Percentiles rank a stretch among this genome's conserved stretches.
phyloP scores from a whole-genome alignment of 2,113 vertebrate species.

The Siniperca knerii region DNA sequence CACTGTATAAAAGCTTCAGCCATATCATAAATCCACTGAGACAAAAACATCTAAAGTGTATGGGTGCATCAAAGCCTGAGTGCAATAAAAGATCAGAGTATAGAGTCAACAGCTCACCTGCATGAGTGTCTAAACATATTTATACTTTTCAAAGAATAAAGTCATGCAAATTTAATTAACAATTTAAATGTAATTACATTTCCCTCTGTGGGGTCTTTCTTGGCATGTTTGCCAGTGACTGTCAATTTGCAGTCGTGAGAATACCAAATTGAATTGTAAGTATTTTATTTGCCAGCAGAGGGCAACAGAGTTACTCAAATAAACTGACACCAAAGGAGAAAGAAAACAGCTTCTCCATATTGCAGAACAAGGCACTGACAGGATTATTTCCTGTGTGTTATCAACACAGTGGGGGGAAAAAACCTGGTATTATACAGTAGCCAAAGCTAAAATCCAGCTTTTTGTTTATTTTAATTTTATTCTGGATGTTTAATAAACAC shows the following conservation, averaged over 20 bases:
- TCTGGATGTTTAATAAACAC: background rate
- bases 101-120: background rate
- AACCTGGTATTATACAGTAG: background rate
- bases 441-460: background rate
- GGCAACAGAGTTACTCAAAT: slow-evolving; percentile 14
- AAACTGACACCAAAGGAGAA: background rate
- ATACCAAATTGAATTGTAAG: background rate
- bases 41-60: background rate
- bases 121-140: no score
- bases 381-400: background rate
- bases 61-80: background rate
- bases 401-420: background rate
- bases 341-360: background rate
- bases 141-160: background rate
- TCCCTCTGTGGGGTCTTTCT: background rate
- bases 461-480: background rate
- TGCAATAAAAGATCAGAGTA: background rate
- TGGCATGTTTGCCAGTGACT: background rate
- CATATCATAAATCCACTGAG: background rate
- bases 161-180: background rate
- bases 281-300: slow-evolving; percentile 49
- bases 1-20: background rate
- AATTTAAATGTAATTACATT: background rate
- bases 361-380: background rate
- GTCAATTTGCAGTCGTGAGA: background rate